Percentiles rank a stretch among this genome's conserved stretches.
Evolutionary conservation across 2,888 invertebrate genomes (phyloP).

Genomic region (Adineta ricciae): DNA sequence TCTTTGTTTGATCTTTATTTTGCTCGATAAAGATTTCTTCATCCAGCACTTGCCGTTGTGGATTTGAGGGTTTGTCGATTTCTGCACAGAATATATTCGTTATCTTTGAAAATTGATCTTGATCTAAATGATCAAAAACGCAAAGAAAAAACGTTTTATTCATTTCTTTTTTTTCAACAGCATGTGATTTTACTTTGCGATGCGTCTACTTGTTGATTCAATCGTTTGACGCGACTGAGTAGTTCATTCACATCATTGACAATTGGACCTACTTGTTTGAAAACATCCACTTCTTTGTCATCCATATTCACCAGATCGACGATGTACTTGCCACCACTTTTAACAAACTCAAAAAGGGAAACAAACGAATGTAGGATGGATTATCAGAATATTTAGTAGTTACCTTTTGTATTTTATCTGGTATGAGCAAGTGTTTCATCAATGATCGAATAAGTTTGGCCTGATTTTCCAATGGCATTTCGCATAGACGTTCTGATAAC

Average conservation of each 20-base stretch:
- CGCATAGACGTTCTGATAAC: not conserved
- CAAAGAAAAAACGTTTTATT: not conserved
- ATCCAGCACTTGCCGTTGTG: not conserved
- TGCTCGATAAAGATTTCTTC: not conserved
- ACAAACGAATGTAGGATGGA: not conserved
- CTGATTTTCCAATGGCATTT: not conserved
- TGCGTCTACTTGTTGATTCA: not conserved
- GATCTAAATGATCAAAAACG: not conserved
- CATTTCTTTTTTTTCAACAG: no score
- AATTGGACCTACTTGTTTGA: constrained; percentile 2
- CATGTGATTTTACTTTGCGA: not conserved
- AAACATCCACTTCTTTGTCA: not conserved
- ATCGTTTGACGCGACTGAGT: not conserved
- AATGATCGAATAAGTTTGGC: not conserved
- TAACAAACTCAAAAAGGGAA: not conserved
- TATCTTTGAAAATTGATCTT: not conserved
- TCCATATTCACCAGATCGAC: not conserved
- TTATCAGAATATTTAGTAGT: no score
- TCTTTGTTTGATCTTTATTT: not conserved
- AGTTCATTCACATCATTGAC: not conserved
- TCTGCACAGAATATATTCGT: constrained; percentile 18
- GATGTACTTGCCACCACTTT: not conserved
- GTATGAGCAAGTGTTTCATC: not conserved
- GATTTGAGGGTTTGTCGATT: not conserved
- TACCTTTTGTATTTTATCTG: not conserved